phyloP scores from a whole-genome alignment of 2,113 vertebrate species.

The Cyanoderma ruficeps region DNA sequence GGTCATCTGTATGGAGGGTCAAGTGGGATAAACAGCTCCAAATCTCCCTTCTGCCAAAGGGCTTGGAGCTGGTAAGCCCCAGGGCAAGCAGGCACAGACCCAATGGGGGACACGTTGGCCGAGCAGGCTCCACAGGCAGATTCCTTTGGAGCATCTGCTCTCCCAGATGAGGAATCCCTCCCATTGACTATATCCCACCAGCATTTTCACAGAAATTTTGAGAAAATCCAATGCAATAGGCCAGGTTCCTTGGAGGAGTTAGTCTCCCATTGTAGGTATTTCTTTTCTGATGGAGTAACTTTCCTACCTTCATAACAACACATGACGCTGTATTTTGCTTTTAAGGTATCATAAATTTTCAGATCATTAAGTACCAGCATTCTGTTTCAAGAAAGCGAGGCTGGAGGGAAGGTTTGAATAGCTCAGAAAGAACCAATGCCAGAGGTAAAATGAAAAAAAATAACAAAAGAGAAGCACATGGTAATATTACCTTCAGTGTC shows the following conservation, averaged over 20 bases:
- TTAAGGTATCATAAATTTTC: not conserved
- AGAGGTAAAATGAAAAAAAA: not conserved
- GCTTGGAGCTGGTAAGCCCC: not conserved
- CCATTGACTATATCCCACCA: not conserved
- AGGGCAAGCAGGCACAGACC: not conserved
- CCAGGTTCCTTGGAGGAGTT: not conserved
- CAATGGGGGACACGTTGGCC: not conserved
- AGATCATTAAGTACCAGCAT: not conserved
- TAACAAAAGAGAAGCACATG: not conserved
- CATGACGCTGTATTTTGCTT: not conserved
- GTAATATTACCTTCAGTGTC: not conserved
- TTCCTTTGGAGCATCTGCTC: constrained; percentile 41
- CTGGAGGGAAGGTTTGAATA: not conserved
- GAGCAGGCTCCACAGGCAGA: constrained; percentile 8
- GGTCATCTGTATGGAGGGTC: constrained; percentile 56
- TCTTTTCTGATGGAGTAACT: not conserved
- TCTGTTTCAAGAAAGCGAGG: not conserved
- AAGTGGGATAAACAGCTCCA: constrained; percentile 54
- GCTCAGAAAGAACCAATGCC: not conserved
- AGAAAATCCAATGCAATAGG: not conserved
- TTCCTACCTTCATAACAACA: not conserved
- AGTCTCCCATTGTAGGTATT: not conserved
- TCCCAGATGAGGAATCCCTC: not conserved
- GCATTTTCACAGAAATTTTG: not conserved
- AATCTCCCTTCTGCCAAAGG: constrained; percentile 38